A percentile compares a stretch with the other conserved stretches of the same genome.
These are phyloP conservation scores for Macrophya annulata DNA, from an alignment of 2,888 invertebrate species.

Conservation along the genomic window DNA sequence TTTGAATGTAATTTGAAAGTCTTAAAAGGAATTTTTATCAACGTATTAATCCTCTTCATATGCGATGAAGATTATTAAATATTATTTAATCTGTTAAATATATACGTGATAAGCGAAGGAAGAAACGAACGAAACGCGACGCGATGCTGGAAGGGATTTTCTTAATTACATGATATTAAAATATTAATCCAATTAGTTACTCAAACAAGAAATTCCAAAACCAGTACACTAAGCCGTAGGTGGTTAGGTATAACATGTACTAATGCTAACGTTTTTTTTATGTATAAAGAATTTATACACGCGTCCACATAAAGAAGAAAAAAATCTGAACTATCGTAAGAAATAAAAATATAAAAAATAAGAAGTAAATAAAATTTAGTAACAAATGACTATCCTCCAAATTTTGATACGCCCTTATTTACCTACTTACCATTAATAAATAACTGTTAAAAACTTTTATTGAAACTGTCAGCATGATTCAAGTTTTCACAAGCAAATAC, in stretches of 20 bases:
- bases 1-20: neutral
- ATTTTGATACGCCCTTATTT: neutral
- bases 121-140: no score
- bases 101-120: neutral
- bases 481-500: neutral
- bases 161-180: constrained; percentile 21
- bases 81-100: constrained; percentile 22
- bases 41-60: neutral
- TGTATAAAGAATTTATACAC: no score
- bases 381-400: neutral
- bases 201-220: neutral
- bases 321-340: neutral
- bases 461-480: neutral
- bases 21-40: neutral
- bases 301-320: neutral
- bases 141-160: neutral
- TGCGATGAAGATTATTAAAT: constrained; percentile 11
- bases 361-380: neutral
- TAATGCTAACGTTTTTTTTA: no score
- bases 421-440: neutral
- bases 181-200: constrained; percentile 24
- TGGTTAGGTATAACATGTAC: neutral
- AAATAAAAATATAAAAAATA: neutral
- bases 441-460: neutral
- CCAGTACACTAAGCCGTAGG: neutral